Evolutionary conservation across 2,888 invertebrate genomes (phyloP).

Genomic region (Notodonta ziczac): DNA sequence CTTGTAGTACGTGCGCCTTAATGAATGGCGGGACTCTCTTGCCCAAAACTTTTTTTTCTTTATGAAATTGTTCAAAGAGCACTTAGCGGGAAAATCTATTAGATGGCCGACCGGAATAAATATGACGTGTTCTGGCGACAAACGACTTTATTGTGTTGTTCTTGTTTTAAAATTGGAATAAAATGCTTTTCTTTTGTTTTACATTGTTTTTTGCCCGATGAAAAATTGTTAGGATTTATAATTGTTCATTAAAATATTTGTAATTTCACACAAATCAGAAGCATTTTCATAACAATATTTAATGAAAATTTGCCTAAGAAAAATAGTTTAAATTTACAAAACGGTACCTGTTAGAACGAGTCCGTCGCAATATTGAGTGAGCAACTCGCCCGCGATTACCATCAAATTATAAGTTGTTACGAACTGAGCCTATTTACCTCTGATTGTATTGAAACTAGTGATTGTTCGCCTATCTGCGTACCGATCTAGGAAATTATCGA

Average conservation of each 20-base stretch:
- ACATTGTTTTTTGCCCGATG: background rate
- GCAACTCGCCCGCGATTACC: conserved; percentile 22
- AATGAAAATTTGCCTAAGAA: background rate
- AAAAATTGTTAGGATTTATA: background rate
- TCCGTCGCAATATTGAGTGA: conserved; percentile 6
- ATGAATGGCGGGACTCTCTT: conserved; percentile 77
- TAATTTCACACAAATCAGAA: too few relatives aligned
- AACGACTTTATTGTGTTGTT: conserved; percentile 18
- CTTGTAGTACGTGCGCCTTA: conserved; percentile 69
- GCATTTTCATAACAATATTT: too few relatives aligned
- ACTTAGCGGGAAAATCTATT: conserved; percentile 79
- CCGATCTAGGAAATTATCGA: conserved; percentile 27
- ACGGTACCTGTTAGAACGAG: background rate
- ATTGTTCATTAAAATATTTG: too few relatives aligned
- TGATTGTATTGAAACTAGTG: conserved; percentile 35
- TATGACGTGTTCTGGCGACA: conserved; percentile 44
- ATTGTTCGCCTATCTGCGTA: conserved; percentile 28
- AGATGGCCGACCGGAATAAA: conserved; percentile 54
- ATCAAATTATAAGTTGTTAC: conserved; percentile 43
- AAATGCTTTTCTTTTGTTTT: background rate
- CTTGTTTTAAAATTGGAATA: background rate
- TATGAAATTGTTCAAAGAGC: conserved; percentile 76
- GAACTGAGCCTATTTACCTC: conserved; percentile 20
- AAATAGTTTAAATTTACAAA: background rate
- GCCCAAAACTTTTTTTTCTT: conserved; percentile 72